Base-by-base conservation (phyloP, 92 coral and sea anemone genomes). In the Isaurus tuberculatus region DNA sequence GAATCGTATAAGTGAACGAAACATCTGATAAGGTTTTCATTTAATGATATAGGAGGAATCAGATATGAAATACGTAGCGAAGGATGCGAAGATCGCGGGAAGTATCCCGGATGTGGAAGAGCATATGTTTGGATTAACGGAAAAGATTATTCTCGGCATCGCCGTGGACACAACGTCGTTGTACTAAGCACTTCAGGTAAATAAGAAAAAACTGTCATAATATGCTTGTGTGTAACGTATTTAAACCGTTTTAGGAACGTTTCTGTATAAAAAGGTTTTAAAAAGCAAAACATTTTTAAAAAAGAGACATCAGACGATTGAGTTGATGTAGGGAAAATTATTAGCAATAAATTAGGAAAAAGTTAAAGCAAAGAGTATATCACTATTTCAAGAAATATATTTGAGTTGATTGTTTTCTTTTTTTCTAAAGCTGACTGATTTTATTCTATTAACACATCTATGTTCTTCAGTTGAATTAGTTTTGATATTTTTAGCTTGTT, bases 31-130 rank as follows among this genome's bases (percentile, higher is more conserved):
- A 55, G 25, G 7, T 5, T 2, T 0, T 27, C 4, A 22, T 70
- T 22, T 70, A 4, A 25, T n/a, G 8, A 4, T n/a, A 70, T 14
- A 70, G 75, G 75, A 70, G 49, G 53, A 70, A 70, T 70, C 19
- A 70, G 75, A 13, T 70, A 70, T 70, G 75, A 70, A 70, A 70
- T 70, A 53, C 75, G 75, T n/a, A 70, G 75, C 33, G 75, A 70
- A 27, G 75, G 75, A 27, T 70, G 75, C 27, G 33, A 20, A 1
- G 75, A 70, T 36, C 55, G 3, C 17, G 75, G 75, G 22, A 70
- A 42, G 22, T 43, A 70, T 70, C 75, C 75, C n/a, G 75, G 75
- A 40, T 70, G 75, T 25, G 75, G 75, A 20, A 70, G 51, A 42
- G 75, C 75, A 3, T 70, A 36, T 19, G 40, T 70, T 22, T 70